A percentile compares a stretch with the other conserved stretches of the same genome.
phyloP scores from a whole-genome alignment of 2,888 invertebrate species.

The Caprella mutica region DNA sequence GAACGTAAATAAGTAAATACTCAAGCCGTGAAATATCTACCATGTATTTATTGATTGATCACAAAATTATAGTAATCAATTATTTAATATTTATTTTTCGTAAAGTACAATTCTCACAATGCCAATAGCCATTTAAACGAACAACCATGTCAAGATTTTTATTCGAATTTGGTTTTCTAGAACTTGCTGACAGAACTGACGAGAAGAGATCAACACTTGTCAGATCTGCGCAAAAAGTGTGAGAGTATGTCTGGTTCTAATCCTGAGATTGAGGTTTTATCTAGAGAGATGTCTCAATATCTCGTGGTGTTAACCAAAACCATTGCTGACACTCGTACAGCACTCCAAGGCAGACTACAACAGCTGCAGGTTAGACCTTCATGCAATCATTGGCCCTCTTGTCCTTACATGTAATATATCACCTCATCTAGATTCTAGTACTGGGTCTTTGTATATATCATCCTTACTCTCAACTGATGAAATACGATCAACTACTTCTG shows the following conservation, averaged over 20 bases:
- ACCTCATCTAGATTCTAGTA: too few species aligned
- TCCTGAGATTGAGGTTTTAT: constrained; percentile 20
- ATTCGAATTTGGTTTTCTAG: constrained; percentile 9
- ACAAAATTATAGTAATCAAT: too few species aligned
- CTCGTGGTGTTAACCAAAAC: constrained; percentile 26
- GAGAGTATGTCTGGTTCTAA: constrained; percentile 28
- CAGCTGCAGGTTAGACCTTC: constrained; percentile 32
- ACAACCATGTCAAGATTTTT: too few species aligned
- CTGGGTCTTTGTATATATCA: too few species aligned
- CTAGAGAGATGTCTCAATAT: constrained; percentile 31
- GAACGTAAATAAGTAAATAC: too few species aligned
- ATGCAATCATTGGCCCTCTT: constrained; percentile 12
- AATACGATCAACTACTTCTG: too few species aligned
- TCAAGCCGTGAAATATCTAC: too few species aligned
- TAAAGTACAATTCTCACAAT: too few species aligned
- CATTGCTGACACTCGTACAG: constrained; percentile 28
- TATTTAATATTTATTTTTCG: too few species aligned
- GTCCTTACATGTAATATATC: constrained; percentile 24
- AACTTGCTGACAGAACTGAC: constrained; percentile 14
- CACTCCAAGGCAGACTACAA: constrained; percentile 30
- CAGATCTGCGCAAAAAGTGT: constrained; percentile 25
- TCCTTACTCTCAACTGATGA: too few species aligned
- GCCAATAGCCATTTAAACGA: too few species aligned
- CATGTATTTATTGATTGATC: too few species aligned
- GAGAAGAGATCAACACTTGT: constrained; percentile 11